Conservation (phyloP, 92 coral and sea anemone genomes). For the Nematostella vectensis region DNA sequence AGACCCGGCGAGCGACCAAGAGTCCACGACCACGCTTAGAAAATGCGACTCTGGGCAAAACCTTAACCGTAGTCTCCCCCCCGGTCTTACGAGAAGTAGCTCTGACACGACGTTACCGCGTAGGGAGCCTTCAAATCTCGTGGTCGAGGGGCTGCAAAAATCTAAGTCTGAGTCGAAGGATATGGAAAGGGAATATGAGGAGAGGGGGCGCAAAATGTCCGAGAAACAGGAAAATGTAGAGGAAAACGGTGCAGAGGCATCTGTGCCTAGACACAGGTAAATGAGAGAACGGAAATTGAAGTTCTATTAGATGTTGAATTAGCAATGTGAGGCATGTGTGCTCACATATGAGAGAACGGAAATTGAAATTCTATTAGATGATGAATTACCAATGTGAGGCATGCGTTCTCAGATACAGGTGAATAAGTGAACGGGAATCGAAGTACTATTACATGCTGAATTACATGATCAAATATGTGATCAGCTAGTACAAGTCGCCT, state of each 20-base stretch:
- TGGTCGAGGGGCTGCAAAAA: constrained; percentile 27
- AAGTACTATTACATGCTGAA: too few relatives aligned
- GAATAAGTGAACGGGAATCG: too few relatives aligned
- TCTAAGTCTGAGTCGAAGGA: constrained; percentile 56
- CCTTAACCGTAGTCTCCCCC: not conserved
- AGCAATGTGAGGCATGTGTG: too few relatives aligned
- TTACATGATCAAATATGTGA: too few relatives aligned
- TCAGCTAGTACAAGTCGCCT: too few relatives aligned
- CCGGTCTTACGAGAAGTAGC: constrained; percentile 38
- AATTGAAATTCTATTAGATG: too few relatives aligned
- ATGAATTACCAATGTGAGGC: too few relatives aligned
- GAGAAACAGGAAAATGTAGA: not conserved
- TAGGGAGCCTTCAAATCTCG: constrained; percentile 12
- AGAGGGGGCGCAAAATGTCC: too few relatives aligned
- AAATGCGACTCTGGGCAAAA: constrained; percentile 21
- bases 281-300: too few relatives aligned
- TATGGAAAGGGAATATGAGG: constrained; percentile 15
- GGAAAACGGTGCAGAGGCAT: not conserved
- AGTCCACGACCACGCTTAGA: constrained; percentile 16
- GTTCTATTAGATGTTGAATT: too few relatives aligned
- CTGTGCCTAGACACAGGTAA: not conserved
- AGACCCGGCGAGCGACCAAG: constrained; percentile 16
- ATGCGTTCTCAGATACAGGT: too few relatives aligned
- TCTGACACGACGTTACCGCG: constrained; percentile 37
- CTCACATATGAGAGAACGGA: too few relatives aligned